These are phyloP conservation scores for Phocides pigmalion DNA, from an alignment of 1,140 invertebrate species.

Conservation along the genomic window DNA sequence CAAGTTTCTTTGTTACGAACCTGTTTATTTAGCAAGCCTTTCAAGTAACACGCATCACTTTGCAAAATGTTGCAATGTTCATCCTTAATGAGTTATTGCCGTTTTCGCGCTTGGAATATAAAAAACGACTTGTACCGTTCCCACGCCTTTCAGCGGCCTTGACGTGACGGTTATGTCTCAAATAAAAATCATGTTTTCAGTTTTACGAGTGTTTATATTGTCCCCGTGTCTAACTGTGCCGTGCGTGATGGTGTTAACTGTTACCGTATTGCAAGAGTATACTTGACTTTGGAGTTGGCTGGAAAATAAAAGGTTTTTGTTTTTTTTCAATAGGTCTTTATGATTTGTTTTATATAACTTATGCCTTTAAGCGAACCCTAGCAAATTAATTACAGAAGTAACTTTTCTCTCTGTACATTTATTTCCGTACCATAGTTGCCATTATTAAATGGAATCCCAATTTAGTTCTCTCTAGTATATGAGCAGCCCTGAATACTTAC, in stretches of 20 bases:
- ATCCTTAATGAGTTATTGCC: background rate
- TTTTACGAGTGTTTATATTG: conserved; percentile 18
- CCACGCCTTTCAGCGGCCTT: background rate
- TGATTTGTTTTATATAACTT: background rate
- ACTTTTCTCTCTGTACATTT: no score
- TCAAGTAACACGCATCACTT: background rate
- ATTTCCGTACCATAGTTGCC: no score
- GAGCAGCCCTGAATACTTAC: no score
- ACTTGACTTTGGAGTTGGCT: background rate
- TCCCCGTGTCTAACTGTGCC: conserved; percentile 1
- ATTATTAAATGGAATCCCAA: no score
- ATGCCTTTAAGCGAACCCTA: no score
- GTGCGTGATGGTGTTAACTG: conserved; percentile 11
- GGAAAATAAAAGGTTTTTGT: background rate
- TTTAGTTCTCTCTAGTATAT: no score
- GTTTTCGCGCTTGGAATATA: background rate
- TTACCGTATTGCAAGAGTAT: background rate
- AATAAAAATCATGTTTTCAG: conserved; percentile 17
- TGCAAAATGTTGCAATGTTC: background rate
- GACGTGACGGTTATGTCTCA: background rate
- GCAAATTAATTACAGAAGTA: no score
- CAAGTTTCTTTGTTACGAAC: no score
- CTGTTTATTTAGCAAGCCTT: background rate
- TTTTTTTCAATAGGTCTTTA: background rate
- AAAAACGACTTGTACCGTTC: conserved; percentile 6